phyloP scores from a whole-genome alignment of 37 sponge, comb jelly and placozoan species.

The Spongilla lacustris region DNA sequence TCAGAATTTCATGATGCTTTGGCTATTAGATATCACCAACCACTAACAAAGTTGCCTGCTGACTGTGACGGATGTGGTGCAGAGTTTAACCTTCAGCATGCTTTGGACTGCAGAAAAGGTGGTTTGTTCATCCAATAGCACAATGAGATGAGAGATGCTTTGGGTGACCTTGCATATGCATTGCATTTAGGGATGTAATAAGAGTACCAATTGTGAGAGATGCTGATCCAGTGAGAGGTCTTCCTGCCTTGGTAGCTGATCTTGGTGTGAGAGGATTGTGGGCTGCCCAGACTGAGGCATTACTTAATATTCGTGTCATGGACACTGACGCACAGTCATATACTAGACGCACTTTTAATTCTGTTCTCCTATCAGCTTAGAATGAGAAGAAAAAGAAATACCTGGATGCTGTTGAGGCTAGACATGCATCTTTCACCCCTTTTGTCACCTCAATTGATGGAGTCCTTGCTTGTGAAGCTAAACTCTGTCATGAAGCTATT shows the following conservation, averaged over 20 bases:
- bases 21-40: too few relatives aligned
- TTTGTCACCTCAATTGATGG: slow-evolving; percentile 50
- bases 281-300: slow-evolving; percentile 48
- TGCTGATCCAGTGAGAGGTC: not conserved
- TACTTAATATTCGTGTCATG: slow-evolving; percentile 57
- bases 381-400: slow-evolving; percentile 15
- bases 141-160: slow-evolving; percentile 50
- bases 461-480: slow-evolving; percentile 33
- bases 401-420: slow-evolving; percentile 2
- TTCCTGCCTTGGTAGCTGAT: slow-evolving; percentile 44
- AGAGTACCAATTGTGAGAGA: slow-evolving; percentile 47
- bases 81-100: slow-evolving; percentile 4
- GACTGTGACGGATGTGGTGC: slow-evolving; percentile 34
- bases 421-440: slow-evolving; percentile 41
- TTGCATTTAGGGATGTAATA: slow-evolving; percentile 25
- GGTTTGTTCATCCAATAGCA: slow-evolving; percentile 35
- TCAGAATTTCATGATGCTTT: slow-evolving; percentile 42
- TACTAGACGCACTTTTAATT: not conserved
- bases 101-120: slow-evolving; percentile 45
- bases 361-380: slow-evolving; percentile 26
- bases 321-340: slow-evolving; percentile 49
- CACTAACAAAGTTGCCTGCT: slow-evolving; percentile 9
- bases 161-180: slow-evolving; percentile 34
- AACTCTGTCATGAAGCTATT: too few relatives aligned
- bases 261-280: slow-evolving; percentile 53